These are phyloP conservation scores for Anoplopoma fimbria DNA, from an alignment of 2,113 vertebrate genomes.

Conservation along the genomic window DNA sequence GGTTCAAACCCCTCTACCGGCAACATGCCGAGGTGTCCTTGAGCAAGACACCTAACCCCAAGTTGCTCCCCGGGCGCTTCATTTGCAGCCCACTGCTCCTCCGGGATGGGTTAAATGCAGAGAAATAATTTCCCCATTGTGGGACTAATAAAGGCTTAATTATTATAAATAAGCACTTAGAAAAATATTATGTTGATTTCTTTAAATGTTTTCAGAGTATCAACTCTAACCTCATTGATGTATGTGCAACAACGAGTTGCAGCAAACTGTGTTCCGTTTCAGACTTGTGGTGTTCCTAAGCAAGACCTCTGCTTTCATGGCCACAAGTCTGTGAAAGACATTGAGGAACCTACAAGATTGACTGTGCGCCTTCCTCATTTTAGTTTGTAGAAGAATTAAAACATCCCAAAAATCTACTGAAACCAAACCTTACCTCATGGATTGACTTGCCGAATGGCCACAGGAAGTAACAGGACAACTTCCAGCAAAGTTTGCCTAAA, in stretches of 20 bases:
- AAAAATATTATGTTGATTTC: neutral
- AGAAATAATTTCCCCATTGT: too few species aligned
- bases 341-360: slow-evolving; percentile 11
- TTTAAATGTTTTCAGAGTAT: neutral
- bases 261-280: neutral
- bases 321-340: neutral
- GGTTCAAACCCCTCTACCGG: too few species aligned
- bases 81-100: too few species aligned
- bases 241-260: neutral
- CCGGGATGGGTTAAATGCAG: too few species aligned
- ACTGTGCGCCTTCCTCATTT: neutral
- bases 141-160: too few species aligned
- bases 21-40: too few species aligned
- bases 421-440: slow-evolving; percentile 71
- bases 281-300: neutral
- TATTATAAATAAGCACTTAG: too few species aligned
- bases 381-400: slow-evolving; percentile 10
- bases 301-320: slow-evolving; percentile 26
- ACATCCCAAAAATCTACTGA: neutral
- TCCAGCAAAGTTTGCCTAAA: slow-evolving; percentile 84
- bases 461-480: slow-evolving; percentile 86
- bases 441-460: slow-evolving; percentile 90
- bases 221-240: neutral
- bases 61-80: too few species aligned
- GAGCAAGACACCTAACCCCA: too few species aligned